These are phyloP conservation scores for Parazoanthus swiftii DNA, from an alignment of 92 coral and sea anemone genomes.

Conservation along the genomic window DNA sequence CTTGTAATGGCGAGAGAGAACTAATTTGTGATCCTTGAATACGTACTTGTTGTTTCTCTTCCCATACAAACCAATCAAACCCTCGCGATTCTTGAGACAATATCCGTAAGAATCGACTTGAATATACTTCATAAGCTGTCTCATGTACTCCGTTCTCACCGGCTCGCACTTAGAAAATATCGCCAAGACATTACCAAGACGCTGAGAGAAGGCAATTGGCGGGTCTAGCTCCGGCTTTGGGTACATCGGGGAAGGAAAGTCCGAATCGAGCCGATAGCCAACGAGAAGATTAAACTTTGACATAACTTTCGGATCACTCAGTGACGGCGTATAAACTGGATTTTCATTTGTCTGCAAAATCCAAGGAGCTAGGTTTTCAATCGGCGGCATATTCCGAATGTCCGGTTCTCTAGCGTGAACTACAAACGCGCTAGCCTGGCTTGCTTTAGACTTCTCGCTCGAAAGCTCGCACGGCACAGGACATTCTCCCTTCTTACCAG, in stretches of 20 bases:
- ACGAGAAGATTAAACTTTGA: slow-evolving; percentile 80
- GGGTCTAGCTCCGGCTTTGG: slow-evolving; percentile 80
- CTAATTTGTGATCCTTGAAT: slow-evolving; percentile 76
- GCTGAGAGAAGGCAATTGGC: slow-evolving; percentile 76
- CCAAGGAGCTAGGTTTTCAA: slow-evolving; percentile 90
- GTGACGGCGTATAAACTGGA: slow-evolving; percentile 85
- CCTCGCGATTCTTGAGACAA: slow-evolving; percentile 78
- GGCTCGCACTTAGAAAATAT: slow-evolving; percentile 89
- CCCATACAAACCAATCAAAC: slow-evolving; percentile 75
- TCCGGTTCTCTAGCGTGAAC: slow-evolving; percentile 91
- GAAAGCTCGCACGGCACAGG: slow-evolving; percentile 92
- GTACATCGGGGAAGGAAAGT: slow-evolving; percentile 92
- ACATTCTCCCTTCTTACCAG: slow-evolving; percentile 81
- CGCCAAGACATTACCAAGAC: slow-evolving; percentile 74
- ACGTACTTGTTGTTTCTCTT: slow-evolving; percentile 65
- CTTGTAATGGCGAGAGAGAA: slow-evolving; percentile 79
- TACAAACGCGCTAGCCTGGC: slow-evolving; percentile 91
- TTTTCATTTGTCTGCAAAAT: slow-evolving; percentile 93
- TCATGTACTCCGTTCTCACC: slow-evolving; percentile 83
- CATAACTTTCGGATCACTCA: slow-evolving; percentile 67
- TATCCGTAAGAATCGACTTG: slow-evolving; percentile 85
- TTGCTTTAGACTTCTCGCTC: slow-evolving; percentile 69
- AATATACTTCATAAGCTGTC: slow-evolving; percentile 81
- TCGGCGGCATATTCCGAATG: slow-evolving; percentile 85
- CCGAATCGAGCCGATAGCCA: slow-evolving; percentile 90